These are phyloP conservation scores for Drosophila leontia DNA, from an alignment of 1,140 invertebrate species.

Conservation along the genomic window DNA sequence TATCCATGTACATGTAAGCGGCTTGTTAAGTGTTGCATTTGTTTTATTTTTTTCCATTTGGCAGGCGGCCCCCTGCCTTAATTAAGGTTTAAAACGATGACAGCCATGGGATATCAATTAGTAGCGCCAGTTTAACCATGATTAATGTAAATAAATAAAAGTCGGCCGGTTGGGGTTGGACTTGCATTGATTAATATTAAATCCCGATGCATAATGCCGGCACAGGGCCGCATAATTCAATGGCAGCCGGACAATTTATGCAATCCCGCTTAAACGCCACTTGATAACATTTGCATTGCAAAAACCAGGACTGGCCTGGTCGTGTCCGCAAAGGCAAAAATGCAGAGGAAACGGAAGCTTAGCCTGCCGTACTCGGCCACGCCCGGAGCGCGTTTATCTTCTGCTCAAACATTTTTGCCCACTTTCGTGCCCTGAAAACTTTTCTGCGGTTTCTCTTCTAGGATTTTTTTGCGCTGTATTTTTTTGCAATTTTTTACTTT, in stretches of 20 bases:
- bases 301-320: slow-evolving; percentile 44
- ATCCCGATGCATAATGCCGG: slow-evolving; percentile 15
- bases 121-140: slow-evolving; percentile 44
- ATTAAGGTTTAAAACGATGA: slow-evolving; percentile 41
- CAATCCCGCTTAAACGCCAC: slow-evolving; percentile 48
- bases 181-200: slow-evolving; percentile 42
- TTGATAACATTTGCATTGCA: slow-evolving; percentile 77
- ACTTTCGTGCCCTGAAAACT: slow-evolving; percentile 41
- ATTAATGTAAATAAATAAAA: slow-evolving; percentile 63
- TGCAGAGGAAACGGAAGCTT: slow-evolving; percentile 71
- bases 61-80: slow-evolving; percentile 11
- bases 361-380: slow-evolving; percentile 39
- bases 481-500: slow-evolving; percentile 3
- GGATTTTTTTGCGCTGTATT: background rate
- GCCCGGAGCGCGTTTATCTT: slow-evolving; percentile 58
- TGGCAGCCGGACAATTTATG: slow-evolving; percentile 37
- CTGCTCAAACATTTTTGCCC: slow-evolving; percentile 66
- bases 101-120: slow-evolving; percentile 64
- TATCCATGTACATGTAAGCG: slow-evolving; percentile 40
- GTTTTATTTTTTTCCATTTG: slow-evolving; percentile 49
- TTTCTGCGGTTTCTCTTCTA: slow-evolving; percentile 59
- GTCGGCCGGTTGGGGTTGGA: background rate
- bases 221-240: slow-evolving; percentile 38
- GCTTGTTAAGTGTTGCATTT: slow-evolving; percentile 49
- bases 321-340: slow-evolving; percentile 42